phyloP scores from a whole-genome alignment of 1,140 invertebrate genomes.

The Cardiocondyla obscurior region DNA sequence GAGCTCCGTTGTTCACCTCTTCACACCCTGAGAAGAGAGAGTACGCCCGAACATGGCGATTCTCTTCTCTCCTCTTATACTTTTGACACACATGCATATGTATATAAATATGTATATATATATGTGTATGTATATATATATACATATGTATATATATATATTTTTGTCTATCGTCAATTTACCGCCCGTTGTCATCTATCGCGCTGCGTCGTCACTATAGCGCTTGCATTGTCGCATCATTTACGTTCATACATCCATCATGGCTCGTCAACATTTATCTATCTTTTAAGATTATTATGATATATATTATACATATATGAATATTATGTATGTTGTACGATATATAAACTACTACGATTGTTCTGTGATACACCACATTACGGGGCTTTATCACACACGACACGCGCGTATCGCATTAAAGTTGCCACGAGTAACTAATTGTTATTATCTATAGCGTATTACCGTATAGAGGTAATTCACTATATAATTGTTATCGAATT shows the following conservation, averaged over 20 bases:
- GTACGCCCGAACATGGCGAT: slow-evolving; percentile 44
- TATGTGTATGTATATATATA: neutral
- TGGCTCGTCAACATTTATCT: slow-evolving; percentile 81
- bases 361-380: slow-evolving; percentile 84
- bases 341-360: slow-evolving; percentile 82
- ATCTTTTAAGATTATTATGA: slow-evolving; percentile 81
- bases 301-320: slow-evolving; percentile 68
- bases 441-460: slow-evolving; percentile 70
- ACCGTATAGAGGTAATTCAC: slow-evolving; percentile 51
- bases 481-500: slow-evolving; percentile 65
- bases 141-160: neutral
- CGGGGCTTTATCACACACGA: slow-evolving; percentile 83
- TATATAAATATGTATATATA: neutral
- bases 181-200: slow-evolving; percentile 76
- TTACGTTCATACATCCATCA: slow-evolving; percentile 79
- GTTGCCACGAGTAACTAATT: slow-evolving; percentile 74
- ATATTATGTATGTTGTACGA: slow-evolving; percentile 79
- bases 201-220: slow-evolving; percentile 79
- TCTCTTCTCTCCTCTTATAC: slow-evolving; percentile 64
- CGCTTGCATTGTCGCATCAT: slow-evolving; percentile 79
- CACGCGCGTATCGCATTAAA: slow-evolving; percentile 73
- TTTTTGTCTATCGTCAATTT: slow-evolving; percentile 61
- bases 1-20: slow-evolving; percentile 70
- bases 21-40: slow-evolving; percentile 59
- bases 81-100: slow-evolving; percentile 39